A percentile compares a stretch with the other conserved stretches of the same genome.
Evolutionary conservation across 2,797 vertebrate species (phyloP).

Genomic region (Helostoma temminkii): DNA sequence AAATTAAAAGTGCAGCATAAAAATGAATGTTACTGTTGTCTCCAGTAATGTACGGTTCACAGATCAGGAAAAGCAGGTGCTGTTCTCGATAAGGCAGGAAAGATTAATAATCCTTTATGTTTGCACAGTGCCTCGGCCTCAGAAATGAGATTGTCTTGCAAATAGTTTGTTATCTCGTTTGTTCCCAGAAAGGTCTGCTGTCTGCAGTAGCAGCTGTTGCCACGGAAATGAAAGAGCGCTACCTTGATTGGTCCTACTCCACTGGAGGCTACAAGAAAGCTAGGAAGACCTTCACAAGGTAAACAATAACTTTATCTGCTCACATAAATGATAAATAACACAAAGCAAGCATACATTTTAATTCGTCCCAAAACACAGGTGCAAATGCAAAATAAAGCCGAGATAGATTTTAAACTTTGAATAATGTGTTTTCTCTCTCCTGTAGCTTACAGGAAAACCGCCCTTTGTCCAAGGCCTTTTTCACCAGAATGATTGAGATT

Average conservation of each 20-base stretch:
- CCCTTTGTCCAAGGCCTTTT: slow-evolving; percentile 91
- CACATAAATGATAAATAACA: neutral
- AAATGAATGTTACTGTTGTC: neutral
- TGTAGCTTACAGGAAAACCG: slow-evolving; percentile 90
- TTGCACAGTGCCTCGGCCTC: slow-evolving; percentile 30
- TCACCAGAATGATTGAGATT: slow-evolving; percentile 92
- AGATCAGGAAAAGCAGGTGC: neutral
- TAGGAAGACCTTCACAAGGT: slow-evolving; percentile 91
- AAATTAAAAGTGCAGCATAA: no score
- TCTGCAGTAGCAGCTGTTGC: slow-evolving; percentile 82
- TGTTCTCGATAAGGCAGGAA: neutral
- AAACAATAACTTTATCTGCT: slow-evolving; percentile 21
- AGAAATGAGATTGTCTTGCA: slow-evolving; percentile 24
- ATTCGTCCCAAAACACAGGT: neutral
- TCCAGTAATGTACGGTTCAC: neutral
- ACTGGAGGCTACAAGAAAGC: slow-evolving; percentile 90
- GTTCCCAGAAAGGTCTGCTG: slow-evolving; percentile 87
- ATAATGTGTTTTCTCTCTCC: neutral
- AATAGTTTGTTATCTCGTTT: slow-evolving; percentile 48
- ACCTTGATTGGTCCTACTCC: slow-evolving; percentile 92
- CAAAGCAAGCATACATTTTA: neutral
- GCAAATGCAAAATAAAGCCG: neutral
- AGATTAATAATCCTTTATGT: neutral
- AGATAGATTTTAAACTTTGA: neutral
- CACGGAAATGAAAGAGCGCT: slow-evolving; percentile 89